Conservation (phyloP, 2,113 vertebrate genomes). For the Sakesphorus luctuosus region DNA sequence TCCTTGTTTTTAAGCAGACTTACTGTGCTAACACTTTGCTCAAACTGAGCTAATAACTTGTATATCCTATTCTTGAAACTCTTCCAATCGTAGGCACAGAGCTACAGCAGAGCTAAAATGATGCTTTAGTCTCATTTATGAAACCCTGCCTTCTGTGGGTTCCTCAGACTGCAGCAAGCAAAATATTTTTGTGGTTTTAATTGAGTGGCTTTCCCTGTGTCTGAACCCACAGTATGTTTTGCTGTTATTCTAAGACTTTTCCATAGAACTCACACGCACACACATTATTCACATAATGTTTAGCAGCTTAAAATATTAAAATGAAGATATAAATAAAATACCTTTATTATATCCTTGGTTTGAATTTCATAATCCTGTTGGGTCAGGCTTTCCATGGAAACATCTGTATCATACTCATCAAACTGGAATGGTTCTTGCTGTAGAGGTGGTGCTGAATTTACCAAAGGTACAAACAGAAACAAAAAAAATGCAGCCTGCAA, state of each 20-base stretch:
- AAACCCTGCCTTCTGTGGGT: neutral
- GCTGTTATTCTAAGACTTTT: neutral
- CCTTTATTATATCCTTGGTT: slow-evolving; percentile 72
- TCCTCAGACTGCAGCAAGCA: neutral
- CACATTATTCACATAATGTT: neutral
- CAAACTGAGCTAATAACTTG: neutral
- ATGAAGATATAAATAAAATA: slow-evolving; percentile 71
- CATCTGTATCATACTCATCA: slow-evolving; percentile 66
- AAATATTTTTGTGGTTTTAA: slow-evolving; percentile 15
- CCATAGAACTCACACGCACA: slow-evolving; percentile 14
- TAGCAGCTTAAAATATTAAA: slow-evolving; percentile 29
- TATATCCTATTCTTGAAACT: neutral
- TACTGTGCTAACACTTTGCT: neutral
- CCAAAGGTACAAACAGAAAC: slow-evolving; percentile 78
- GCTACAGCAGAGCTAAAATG: neutral
- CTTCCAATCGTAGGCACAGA: neutral
- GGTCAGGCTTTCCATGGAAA: slow-evolving; percentile 55
- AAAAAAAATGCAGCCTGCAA: slow-evolving; percentile 77
- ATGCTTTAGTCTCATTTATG: neutral
- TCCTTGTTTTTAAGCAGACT: neutral
- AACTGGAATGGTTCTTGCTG: slow-evolving; percentile 54
- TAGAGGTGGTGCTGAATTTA: slow-evolving; percentile 76
- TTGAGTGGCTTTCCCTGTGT: neutral
- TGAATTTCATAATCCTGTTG: slow-evolving; percentile 73
- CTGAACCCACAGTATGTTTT: slow-evolving; percentile 2